Evolutionary conservation across 2,888 invertebrate genomes (phyloP), one percentile per base, ranked within the genome.

Genomic region (Drosophila siamana): DNA sequence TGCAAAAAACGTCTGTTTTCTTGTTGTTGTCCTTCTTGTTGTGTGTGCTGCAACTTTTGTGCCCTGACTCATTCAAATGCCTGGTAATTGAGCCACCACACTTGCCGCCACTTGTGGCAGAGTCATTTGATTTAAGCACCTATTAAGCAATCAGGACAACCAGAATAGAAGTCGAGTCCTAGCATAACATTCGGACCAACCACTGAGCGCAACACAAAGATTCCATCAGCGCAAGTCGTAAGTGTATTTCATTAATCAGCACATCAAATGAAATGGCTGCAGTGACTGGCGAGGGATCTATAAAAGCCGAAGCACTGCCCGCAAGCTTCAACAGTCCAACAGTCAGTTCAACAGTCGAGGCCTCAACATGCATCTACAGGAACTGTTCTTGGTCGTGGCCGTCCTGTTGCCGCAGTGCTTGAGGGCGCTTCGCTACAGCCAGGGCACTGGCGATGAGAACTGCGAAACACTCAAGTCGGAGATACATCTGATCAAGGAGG

Each of bases 401-500:
- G 63, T 81, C 15, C 60, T 80, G 15, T 59, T 82, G 64, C 79
- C 74, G 46, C 71, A 65, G 22, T 55, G 69, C 38, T 46, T 82
- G 40, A 46, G 66, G 15, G 89, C 90, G 0, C 40, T 91, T 15
- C 91, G 90, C 13, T 91, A 91, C 16, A 86, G 89, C 61, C 82
- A 82, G 59, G 91, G 91, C 11, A 86, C 85, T 4, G 92, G 91
- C 26, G 96, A 96, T 85, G 96, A 96, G 92, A 95, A 94, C 77
- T 98, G 97, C 91, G 97, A 97, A 92, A 97, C 97, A 2, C 92
- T 97, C 62, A 95, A 96, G 54, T 96, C 97, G 7, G 97, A 97
- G 92, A 95, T 98, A 87, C 97, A 97, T 91, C 93, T 98, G 69
- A 96, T 95, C 50, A 98, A 98, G 96, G 98, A 98, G 93, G 97